Conservation (phyloP, 2,888 invertebrate species). For the Maniola hyperantus region DNA sequence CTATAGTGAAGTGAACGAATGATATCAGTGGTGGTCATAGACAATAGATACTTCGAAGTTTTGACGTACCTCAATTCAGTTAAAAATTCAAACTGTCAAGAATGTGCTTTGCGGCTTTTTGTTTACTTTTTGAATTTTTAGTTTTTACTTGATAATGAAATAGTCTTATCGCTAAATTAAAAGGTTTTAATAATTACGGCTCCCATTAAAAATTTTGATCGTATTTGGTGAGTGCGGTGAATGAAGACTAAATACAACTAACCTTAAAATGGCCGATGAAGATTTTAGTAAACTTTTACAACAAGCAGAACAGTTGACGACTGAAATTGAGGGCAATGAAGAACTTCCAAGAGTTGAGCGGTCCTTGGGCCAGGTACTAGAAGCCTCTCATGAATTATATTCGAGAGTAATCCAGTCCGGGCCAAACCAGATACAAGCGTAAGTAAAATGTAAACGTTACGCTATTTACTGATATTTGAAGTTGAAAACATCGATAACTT, state of each 20-base stretch:
- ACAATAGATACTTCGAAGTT: too few relatives aligned
- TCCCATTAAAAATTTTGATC: too few relatives aligned
- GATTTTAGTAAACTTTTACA: constrained; percentile 94
- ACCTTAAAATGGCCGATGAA: constrained; percentile 75
- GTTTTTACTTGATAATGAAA: too few relatives aligned
- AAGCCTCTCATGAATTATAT: constrained; percentile 95
- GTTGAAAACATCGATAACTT: neutral
- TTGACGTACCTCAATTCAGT: too few relatives aligned
- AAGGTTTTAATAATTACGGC: neutral
- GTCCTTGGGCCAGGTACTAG: constrained; percentile 94
- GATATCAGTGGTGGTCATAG: too few relatives aligned
- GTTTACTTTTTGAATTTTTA: too few relatives aligned
- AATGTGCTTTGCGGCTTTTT: too few relatives aligned
- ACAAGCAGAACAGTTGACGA: constrained; percentile 95
- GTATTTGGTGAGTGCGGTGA: too few relatives aligned
- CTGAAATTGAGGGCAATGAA: constrained; percentile 92
- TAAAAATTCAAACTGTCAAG: too few relatives aligned
- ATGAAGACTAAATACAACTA: constrained; percentile 41
- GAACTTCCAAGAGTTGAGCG: constrained; percentile 94
- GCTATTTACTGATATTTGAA: neutral
- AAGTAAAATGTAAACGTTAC: constrained; percentile 58
- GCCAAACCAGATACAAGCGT: constrained; percentile 96
- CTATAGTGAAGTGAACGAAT: too few relatives aligned
- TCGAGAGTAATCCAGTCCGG: constrained; percentile 92
- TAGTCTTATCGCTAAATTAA: neutral